Evolutionary conservation across 2,797 vertebrate genomes (phyloP).

Genomic region (Pampus argenteus): DNA sequence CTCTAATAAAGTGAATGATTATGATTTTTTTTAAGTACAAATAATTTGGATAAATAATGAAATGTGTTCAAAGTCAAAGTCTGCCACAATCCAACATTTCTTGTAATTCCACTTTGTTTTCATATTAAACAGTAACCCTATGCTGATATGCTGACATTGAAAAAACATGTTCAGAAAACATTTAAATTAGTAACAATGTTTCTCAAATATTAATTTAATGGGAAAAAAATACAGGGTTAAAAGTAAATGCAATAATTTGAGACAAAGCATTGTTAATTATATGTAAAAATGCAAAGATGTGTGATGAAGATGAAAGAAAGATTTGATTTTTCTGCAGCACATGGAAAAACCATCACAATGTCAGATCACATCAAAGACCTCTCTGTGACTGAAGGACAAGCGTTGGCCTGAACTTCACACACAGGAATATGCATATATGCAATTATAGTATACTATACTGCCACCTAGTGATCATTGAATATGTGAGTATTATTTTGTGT

Average conservation of each 20-base stretch:
- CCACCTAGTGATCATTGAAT: conserved; percentile 89
- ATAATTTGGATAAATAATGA: background rate
- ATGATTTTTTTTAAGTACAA: conserved; percentile 16
- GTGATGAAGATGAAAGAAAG: background rate
- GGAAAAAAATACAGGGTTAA: background rate
- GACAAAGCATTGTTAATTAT: background rate
- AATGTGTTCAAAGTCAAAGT: conserved; percentile 14
- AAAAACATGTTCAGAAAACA: background rate
- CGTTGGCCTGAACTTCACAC: conserved; percentile 32
- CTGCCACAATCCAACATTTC: background rate
- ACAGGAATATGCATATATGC: conserved; percentile 73
- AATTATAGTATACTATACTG: conserved; percentile 86
- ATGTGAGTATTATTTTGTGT: conserved; percentile 31
- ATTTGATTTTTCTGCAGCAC: background rate
- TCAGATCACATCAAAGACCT: conserved; percentile 36
- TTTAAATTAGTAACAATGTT: background rate
- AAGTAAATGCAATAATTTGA: background rate
- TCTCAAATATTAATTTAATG: background rate
- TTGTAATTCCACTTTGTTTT: background rate
- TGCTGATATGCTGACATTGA: background rate
- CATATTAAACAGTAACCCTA: background rate
- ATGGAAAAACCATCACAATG: conserved; percentile 26
- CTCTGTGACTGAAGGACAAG: conserved; percentile 56
- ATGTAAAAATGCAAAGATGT: background rate
- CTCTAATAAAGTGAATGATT: conserved; percentile 27